These are phyloP conservation scores for Hecatera dysodea DNA, from an alignment of 2,888 invertebrate genomes.

Conservation along the genomic window DNA sequence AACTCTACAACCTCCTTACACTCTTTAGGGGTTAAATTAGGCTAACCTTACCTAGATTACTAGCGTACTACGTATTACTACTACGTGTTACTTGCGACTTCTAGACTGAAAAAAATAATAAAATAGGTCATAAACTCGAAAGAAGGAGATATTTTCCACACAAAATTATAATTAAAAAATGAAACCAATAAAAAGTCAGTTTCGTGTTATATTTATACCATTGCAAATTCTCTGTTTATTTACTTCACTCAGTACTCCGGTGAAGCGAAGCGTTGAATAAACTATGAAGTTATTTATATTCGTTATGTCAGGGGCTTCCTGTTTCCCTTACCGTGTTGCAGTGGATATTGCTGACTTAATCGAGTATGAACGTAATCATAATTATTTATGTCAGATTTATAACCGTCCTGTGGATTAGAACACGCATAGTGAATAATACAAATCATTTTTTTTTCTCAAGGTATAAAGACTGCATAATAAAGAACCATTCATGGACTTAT, in stretches of 20 bases:
- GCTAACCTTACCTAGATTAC: too few species aligned
- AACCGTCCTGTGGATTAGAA: not conserved
- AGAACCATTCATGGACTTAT: not conserved
- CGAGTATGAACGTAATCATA: constrained; percentile 35
- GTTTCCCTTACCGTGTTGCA: constrained; percentile 64
- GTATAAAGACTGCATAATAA: constrained; percentile 23
- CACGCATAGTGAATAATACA: not conserved
- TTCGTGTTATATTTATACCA: not conserved
- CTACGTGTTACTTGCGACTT: too few species aligned
- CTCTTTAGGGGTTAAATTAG: too few species aligned
- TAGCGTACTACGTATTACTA: too few species aligned
- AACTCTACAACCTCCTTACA: not conserved
- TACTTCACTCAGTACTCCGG: constrained; percentile 24
- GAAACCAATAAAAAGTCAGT: not conserved
- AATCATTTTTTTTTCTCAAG: too few species aligned
- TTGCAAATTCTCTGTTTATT: constrained; percentile 13
- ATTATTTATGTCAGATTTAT: constrained; percentile 37
- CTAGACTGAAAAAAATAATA: too few species aligned
- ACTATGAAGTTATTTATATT: constrained; percentile 70
- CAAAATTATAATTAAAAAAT: too few species aligned
- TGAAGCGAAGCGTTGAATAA: constrained; percentile 57
- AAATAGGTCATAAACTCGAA: not conserved
- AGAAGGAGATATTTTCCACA: not conserved
- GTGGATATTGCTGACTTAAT: constrained; percentile 42
- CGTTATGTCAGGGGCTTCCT: constrained; percentile 69